Evolutionary conservation across 2,797 vertebrate genomes (phyloP), one percentile per base, ranked within the genome.

Genomic region (Tenualosa ilisha): DNA sequence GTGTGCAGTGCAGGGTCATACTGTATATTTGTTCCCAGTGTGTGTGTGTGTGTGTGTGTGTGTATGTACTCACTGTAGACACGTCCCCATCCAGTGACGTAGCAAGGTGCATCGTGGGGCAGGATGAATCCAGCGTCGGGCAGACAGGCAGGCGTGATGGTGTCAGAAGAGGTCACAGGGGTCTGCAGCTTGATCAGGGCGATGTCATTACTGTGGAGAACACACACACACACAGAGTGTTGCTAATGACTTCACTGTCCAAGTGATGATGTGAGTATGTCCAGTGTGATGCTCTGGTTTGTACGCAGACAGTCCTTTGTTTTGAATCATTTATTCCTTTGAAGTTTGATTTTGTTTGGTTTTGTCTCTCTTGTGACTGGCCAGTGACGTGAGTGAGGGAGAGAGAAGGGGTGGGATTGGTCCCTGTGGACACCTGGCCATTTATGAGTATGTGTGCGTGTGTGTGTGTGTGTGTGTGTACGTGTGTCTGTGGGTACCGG

Each of bases 121-220:
- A 89, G 83, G 43, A 89, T 26, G 13, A 88, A 24, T 0, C 20
- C 95, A 0, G 89, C 81, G 0, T 86, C 11, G 0, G 97, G 97
- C 89, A 99, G 92, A 91, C 97, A 97, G 63, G 95, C 88, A 0
- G 95, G 63, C 88, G 92, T 93, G 94, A 98, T 90, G 65, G 86
- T 92, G 31, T 96, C 92, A 0, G 89, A 95, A 87, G 94, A 81
- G 54, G 91, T 22, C 75, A 97, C 96, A 0, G 92, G 89, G 24
- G 95, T 59, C 0, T 92, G 90, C 89, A 99, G 94, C 91, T 98
- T 97, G 92, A 99, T 90, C 91, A 99, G 93, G 82, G 97, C 97
- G 0, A 98, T 97, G 93, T 99, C 98, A 0, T 99, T 95, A 84
- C 94, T 96, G 88, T 22, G 49, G 46, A 87, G 49, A 3, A 84